These are phyloP conservation scores for Butastur rufipennis DNA, from an alignment of 2,113 vertebrate genomes.

Conservation along the genomic window DNA sequence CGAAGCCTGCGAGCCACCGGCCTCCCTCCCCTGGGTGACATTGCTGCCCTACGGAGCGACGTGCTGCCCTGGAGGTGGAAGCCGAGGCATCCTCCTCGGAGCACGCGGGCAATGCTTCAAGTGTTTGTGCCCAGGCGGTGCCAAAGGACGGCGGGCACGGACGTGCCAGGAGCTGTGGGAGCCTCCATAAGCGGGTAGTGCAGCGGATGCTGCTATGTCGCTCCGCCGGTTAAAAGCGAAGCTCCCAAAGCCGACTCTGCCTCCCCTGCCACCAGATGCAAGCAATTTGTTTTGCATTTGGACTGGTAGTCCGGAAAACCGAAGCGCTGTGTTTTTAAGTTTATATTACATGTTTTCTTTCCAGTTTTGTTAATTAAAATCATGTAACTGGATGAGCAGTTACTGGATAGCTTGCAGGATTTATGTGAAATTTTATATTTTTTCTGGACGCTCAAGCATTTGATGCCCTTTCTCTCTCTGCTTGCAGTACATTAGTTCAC, in stretches of 20 bases:
- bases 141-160: neutral
- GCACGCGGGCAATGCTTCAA: neutral
- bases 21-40: neutral
- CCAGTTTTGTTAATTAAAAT: constrained; percentile 42
- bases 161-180: neutral
- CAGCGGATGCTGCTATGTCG: neutral
- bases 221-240: neutral
- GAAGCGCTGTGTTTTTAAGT: neutral
- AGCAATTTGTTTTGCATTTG: constrained; percentile 20
- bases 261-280: neutral
- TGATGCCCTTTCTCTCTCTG: neutral
- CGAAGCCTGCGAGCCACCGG: neutral
- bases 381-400: neutral
- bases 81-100: neutral
- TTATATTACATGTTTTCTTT: constrained; percentile 15
- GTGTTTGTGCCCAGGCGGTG: neutral
- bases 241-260: neutral
- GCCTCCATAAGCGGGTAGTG: neutral
- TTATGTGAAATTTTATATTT: neutral
- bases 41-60: neutral
- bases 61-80: neutral
- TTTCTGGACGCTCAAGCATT: neutral
- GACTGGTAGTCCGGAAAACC: neutral
- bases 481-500: neutral
- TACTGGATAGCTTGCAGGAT: neutral